Evolutionary conservation across 2,797 vertebrate genomes (phyloP).

Genomic region (Babyrousa celebensis): DNA sequence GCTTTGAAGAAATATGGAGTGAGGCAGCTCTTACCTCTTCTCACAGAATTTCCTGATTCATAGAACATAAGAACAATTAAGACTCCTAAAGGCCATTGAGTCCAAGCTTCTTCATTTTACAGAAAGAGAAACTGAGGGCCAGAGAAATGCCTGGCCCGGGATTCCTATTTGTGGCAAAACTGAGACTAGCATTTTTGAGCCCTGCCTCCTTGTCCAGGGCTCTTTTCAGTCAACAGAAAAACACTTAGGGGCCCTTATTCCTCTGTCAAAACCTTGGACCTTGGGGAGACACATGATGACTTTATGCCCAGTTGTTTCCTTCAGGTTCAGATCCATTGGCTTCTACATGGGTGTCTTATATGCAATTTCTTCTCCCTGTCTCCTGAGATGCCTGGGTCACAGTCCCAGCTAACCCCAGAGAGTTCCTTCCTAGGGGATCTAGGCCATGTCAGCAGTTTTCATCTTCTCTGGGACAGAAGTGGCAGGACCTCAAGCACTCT

Average conservation of each 20-base stretch:
- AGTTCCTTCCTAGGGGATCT: slow-evolving; percentile 44
- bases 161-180: too few species aligned
- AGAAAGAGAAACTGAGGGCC: neutral
- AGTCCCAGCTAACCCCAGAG: slow-evolving; percentile 16
- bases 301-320: neutral
- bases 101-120: neutral
- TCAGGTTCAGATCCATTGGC: neutral
- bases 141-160: neutral
- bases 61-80: neutral
- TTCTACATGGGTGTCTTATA: neutral
- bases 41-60: neutral
- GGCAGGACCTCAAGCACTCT: slow-evolving; percentile 52
- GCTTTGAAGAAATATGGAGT: neutral
- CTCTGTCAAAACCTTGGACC: too few species aligned
- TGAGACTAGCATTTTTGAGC: neutral
- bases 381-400: slow-evolving; percentile 46
- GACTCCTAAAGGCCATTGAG: neutral
- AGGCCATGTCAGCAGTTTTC: slow-evolving; percentile 71
- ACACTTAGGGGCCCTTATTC: neutral
- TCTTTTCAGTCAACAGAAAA: neutral
- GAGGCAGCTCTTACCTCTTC: neutral
- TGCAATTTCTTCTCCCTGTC: slow-evolving; percentile 10
- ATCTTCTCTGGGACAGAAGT: slow-evolving; percentile 36
- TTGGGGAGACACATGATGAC: too few species aligned
- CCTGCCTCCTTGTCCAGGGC: neutral